Evolutionary conservation across 2,797 vertebrate genomes (phyloP), one percentile per base, ranked within the genome.

Genomic region (Okamejei kenojei): DNA sequence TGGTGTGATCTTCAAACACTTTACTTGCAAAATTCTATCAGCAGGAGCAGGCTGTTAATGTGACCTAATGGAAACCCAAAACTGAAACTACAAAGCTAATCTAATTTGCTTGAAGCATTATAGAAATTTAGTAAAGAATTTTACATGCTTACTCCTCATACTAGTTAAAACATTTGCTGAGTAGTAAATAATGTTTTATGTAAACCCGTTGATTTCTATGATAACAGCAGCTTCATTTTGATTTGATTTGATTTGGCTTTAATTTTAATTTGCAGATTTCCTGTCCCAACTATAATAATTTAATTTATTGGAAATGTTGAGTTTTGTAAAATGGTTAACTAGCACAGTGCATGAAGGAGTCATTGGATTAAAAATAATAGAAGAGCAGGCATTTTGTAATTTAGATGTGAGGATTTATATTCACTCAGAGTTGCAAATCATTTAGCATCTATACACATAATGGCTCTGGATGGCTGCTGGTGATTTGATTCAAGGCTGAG

Each of bases 11-110:
- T 76, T 92, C 71, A 92, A 92, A 92, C 68, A 74, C 71, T 76
- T 91, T 35, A 91, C 6, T 92, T 26, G 68, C 90, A 76, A 54
- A 19, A 45, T 11, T 73, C 26, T 45, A 54, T 76, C 90, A 92
- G 90, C 90, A 76, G 90, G 90, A 54, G 90, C 45, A 76, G 21
- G 71, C 76, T 92, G 71, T 92, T 92, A 76, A 76, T 91, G 21
- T 74, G 23, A 91, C 68, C 32, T 9, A 91, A 45, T 74, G 71
- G 90, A 58, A 76, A 76, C 7, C 38, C 11, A 45, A 11, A 26
- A 13, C 35, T 92, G 19, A 76, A 92, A 92, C 90, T 92, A 74
- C 90, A 92, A 92, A 92, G 71, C 71, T 76, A 54, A 92, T 54
- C 38, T 13, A 92, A 58, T 76, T 58, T 92, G 90, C 68, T 71